These are phyloP conservation scores for Hypothenemus hampei DNA, from an alignment of 1,140 invertebrate species.

Conservation along the genomic window DNA sequence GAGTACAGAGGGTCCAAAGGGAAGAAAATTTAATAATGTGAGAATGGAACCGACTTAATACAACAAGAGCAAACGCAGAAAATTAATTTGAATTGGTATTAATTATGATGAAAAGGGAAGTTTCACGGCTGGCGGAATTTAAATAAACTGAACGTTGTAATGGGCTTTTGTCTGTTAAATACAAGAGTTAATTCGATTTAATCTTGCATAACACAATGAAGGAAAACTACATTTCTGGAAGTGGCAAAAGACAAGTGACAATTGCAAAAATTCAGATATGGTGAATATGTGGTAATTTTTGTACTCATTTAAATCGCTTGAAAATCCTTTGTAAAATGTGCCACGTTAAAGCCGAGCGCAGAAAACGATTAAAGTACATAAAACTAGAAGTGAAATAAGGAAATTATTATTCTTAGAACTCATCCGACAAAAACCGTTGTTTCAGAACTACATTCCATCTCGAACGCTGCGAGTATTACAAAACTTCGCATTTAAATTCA, in stretches of 20 bases:
- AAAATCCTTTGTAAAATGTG: too few relatives aligned
- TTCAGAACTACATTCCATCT: not conserved
- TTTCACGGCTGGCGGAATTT: slow-evolving; percentile 10
- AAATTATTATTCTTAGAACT: not conserved
- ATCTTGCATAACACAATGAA: not conserved
- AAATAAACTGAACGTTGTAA: slow-evolving; percentile 10
- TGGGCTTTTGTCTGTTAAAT: not conserved
- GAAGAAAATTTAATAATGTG: slow-evolving; percentile 13
- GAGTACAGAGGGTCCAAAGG: too few relatives aligned
- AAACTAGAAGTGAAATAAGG: not conserved
- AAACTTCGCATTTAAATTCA: slow-evolving; percentile 5
- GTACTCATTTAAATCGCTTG: too few relatives aligned
- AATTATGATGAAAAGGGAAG: slow-evolving; percentile 11
- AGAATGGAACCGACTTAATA: slow-evolving; percentile 1
- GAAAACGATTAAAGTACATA: not conserved
- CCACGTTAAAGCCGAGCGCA: too few relatives aligned
- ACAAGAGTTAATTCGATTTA: slow-evolving; percentile 7
- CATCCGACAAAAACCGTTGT: not conserved
- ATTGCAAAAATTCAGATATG: too few relatives aligned
- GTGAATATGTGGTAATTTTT: too few relatives aligned
- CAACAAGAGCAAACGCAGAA: not conserved
- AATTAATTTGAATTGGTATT: slow-evolving; percentile 12
- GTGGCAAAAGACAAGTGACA: too few relatives aligned
- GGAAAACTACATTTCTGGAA: too few relatives aligned
- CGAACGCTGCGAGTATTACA: not conserved